phyloP scores from a whole-genome alignment of 2,113 vertebrate species.

The Turnix velox region DNA sequence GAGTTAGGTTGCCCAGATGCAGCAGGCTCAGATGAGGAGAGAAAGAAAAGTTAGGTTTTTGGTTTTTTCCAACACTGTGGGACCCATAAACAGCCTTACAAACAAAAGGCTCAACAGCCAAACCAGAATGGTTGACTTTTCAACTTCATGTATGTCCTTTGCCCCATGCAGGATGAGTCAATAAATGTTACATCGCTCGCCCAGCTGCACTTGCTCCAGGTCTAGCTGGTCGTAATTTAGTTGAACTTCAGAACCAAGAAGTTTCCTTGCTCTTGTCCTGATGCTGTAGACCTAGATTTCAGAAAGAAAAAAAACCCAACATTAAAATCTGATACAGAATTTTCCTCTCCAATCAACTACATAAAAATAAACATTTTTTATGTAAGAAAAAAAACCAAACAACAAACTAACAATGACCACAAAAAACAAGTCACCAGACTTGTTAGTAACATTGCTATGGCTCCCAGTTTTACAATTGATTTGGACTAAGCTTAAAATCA shows the following conservation, averaged over 20 bases:
- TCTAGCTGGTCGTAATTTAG: not conserved
- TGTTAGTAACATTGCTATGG: not conserved
- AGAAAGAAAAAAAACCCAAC: not conserved
- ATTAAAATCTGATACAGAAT: not conserved
- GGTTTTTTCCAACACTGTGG: conserved; percentile 36
- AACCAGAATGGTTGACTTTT: conserved; percentile 39
- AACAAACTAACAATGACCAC: no score
- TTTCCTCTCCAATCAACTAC: not conserved
- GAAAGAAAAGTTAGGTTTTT: conserved; percentile 26
- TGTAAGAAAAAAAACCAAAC: not conserved
- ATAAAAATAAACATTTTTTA: not conserved
- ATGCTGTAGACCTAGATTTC: conserved; percentile 81
- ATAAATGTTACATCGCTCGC: not conserved
- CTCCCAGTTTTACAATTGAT: not conserved
- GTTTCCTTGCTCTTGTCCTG: conserved; percentile 89
- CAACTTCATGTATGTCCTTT: conserved; percentile 43
- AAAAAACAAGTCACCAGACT: not conserved
- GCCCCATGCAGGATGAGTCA: conserved; percentile 25
- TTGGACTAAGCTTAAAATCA: not conserved
- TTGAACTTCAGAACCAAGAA: conserved; percentile 85
- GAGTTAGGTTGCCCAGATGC: conserved; percentile 61
- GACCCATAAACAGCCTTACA: conserved; percentile 50
- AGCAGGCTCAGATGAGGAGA: conserved; percentile 74
- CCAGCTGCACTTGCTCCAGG: not conserved
- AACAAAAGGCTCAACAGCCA: conserved; percentile 60